Evolutionary conservation across 2,797 vertebrate species (phyloP).

Genomic region (Crax fasciolata): DNA sequence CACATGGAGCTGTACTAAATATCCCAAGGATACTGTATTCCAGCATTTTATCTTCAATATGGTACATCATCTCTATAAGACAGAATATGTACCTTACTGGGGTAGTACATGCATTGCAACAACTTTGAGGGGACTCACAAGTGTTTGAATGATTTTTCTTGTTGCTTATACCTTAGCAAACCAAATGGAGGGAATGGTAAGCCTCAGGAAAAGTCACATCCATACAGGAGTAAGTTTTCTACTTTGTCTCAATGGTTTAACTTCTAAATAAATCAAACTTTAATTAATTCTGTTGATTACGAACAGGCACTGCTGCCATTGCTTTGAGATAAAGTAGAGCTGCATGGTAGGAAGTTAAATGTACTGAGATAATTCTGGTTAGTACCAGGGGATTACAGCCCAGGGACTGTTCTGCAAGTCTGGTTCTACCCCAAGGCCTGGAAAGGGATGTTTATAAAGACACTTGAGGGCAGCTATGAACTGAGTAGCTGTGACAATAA

Average conservation of each 20-base stretch:
- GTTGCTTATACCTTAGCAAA: background rate
- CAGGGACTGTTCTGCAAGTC: background rate
- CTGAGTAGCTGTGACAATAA: background rate
- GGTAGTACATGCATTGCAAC: background rate
- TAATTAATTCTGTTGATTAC: constrained; percentile 15
- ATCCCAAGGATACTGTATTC: background rate
- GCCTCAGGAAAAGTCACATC: background rate
- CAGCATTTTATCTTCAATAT: background rate
- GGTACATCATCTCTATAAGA: background rate
- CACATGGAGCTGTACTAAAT: background rate
- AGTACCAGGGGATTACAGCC: constrained; percentile 28
- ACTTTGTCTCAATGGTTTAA: background rate
- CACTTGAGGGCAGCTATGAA: background rate
- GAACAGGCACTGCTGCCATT: background rate
- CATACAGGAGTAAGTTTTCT: background rate
- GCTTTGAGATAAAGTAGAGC: constrained; percentile 17
- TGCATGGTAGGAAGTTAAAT: constrained; percentile 36
- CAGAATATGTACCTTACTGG: fast-evolving
- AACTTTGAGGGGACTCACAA: background rate
- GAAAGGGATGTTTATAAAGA: background rate
- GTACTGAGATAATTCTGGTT: constrained; percentile 53
- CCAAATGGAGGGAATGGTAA: background rate
- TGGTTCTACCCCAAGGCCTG: background rate
- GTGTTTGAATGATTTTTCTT: background rate
- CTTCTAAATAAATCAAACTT: constrained; percentile 17